phyloP scores from a whole-genome alignment of 2,113 vertebrate genomes.

The Peucedramus taeniatus region DNA sequence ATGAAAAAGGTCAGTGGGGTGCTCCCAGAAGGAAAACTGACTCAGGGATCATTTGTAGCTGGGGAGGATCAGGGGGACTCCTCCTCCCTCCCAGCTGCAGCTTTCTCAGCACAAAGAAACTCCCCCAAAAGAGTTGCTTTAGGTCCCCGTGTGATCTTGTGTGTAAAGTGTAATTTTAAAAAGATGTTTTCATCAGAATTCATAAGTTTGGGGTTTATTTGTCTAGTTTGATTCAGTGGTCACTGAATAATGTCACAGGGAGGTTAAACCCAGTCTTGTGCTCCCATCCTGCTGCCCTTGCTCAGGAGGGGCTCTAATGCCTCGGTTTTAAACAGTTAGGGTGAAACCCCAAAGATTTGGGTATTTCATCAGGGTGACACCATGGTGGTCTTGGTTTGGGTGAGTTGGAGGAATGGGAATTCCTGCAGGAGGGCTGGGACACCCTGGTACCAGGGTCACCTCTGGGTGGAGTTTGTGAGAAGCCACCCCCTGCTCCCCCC shows the following conservation, averaged over 20 bases:
- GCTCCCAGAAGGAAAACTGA: not conserved
- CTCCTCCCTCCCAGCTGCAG: not conserved
- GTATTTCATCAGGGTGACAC: not conserved
- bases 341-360: not conserved
- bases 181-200: not conserved
- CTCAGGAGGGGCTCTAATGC: accelerated
- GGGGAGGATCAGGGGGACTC: accelerated
- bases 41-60: not conserved
- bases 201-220: not conserved
- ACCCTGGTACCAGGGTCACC: accelerated
- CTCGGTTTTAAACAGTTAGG: not conserved
- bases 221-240: not conserved
- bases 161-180: not conserved
- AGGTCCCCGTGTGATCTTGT: not conserved
- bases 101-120: not conserved
- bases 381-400: not conserved
- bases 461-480: accelerated
- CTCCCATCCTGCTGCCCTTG: not conserved
- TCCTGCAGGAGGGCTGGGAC: not conserved
- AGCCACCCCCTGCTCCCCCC: not conserved
- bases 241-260: not conserved
- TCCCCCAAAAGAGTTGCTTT: accelerated
- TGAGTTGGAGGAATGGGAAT: not conserved
- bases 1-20: not conserved
- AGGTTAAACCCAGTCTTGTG: accelerated